Percentiles rank a stretch among this genome's conserved stretches.
These are phyloP conservation scores for Agrotis exclamationis DNA, from an alignment of 2,888 invertebrate genomes.

Conservation along the genomic window DNA sequence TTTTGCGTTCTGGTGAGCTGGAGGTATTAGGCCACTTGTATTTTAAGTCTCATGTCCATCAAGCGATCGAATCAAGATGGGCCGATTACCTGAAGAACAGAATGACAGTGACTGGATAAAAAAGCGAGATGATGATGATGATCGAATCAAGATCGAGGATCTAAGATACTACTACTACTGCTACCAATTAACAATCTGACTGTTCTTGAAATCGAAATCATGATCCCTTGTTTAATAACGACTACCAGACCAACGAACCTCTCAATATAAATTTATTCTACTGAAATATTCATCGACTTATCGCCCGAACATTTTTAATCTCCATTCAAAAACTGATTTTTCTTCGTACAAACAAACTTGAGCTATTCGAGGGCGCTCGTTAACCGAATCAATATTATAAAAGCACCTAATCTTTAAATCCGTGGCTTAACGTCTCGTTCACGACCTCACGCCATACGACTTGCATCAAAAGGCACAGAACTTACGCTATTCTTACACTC, in stretches of 20 bases:
- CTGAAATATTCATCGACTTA: constrained; percentile 7
- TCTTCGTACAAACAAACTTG: constrained; percentile 13
- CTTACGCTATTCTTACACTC: no score
- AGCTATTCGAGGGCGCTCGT: constrained; percentile 10
- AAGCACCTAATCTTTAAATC: neutral
- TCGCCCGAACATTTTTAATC: neutral
- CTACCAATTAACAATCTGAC: no score
- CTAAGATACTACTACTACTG: no score
- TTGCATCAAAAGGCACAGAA: neutral
- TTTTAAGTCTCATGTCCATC: no score
- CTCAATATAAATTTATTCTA: neutral
- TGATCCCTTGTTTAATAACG: neutral
- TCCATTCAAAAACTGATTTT: neutral
- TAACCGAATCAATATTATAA: constrained; percentile 45
- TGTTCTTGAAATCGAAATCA: neutral
- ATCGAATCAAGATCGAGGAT: no score
- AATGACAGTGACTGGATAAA: no score
- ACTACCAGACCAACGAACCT: neutral
- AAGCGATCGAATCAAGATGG: no score
- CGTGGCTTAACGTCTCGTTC: neutral
- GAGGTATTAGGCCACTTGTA: no score
- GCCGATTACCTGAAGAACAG: no score
- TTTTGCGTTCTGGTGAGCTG: no score
- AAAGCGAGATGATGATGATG: no score
- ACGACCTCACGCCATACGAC: neutral